Evolutionary conservation across 2,888 invertebrate genomes (phyloP), one percentile per base, ranked within the genome.

Genomic region (Drosophila infuscata): DNA sequence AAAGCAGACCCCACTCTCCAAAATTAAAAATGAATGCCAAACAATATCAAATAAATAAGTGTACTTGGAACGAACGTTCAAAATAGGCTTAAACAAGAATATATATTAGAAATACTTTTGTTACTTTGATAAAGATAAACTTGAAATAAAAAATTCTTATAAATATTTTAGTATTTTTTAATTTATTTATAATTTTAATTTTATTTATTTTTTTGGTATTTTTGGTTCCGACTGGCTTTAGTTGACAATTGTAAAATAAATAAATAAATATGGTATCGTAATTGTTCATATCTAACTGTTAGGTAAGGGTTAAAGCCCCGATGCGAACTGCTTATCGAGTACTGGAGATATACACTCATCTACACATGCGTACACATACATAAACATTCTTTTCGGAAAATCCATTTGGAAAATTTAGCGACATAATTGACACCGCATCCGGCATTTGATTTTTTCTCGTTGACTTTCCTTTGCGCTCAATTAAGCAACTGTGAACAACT

Each of bases 351-450:
- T 20, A 5, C 2, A 3, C 5, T 20, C 20, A 20, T n/a, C 9
- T 11, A n/a, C 3, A 3, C 3, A 41, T n/a, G 41, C 41, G 3
- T 9, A 9, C 4, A 9, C 32, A 3, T 6, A 52, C 33, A 1
- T 1, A 32, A 4, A 25, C 7, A 20, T 5, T 25, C 46, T 29
- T 15, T 15, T 25, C 7, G 6, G n/a, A 30, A 20, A 35, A 35
- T 15, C 52, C 4, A 15, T 32, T 43, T 43, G 35, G 9, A 9
- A 53, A 36, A 53, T 25, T 3, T 11, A 36, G 0, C 9, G 9
- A 53, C 25, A 54, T 25, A 54, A 36, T 36, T 54, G 53, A 25
- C 35, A 36, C 35, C 15, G 17, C 53, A 25, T 36, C 25, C 53
- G 53, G 11, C 4, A 20, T 35, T 17, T 35, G 2, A 8, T 30